Conservation (phyloP, 2,797 vertebrate genomes). For the Forpus xanthops region DNA sequence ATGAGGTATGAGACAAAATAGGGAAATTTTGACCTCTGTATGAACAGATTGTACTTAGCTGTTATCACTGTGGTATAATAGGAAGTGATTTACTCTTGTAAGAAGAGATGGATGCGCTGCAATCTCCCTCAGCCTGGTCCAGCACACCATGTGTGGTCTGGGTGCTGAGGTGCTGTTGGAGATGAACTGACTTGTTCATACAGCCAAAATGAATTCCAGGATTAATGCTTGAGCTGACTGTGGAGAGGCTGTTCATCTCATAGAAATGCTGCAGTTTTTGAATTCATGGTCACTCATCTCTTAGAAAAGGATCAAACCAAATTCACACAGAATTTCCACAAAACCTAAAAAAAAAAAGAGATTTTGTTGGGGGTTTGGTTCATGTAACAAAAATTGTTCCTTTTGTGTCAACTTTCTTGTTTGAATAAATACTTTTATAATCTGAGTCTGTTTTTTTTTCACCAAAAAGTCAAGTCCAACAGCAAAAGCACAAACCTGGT, state of each 20-base stretch:
- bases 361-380: background rate
- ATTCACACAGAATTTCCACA: background rate
- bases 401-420: background rate
- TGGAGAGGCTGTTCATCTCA: background rate
- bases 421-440: background rate
- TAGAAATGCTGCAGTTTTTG: background rate
- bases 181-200: background rate
- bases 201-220: constrained; percentile 44
- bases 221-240: constrained; percentile 29
- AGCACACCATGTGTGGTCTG: constrained; percentile 40
- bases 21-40: background rate
- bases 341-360: background rate
- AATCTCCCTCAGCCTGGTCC: constrained; percentile 36
- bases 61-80: background rate
- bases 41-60: background rate
- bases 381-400: background rate
- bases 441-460: background rate
- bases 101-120: background rate
- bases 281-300: background rate
- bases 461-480: background rate
- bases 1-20: background rate
- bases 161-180: constrained; percentile 14
- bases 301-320: background rate
- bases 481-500: background rate
- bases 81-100: constrained; percentile 25